phyloP scores from a whole-genome alignment of 2,113 vertebrate genomes.

The Xenopus laevis region DNA sequence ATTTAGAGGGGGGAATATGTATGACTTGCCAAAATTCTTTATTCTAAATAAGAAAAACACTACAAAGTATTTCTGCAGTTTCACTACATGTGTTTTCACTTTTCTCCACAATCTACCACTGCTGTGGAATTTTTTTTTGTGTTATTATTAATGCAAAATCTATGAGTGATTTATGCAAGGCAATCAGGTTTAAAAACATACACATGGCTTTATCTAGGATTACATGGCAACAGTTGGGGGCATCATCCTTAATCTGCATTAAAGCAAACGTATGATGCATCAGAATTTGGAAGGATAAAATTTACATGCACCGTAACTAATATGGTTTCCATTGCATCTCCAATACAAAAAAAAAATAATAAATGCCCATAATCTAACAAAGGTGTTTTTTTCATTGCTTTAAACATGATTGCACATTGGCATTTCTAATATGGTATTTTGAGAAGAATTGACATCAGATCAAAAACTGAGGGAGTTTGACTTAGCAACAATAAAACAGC shows the following conservation, averaged over 20 bases:
- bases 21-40: too few species aligned
- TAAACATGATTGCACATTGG: background rate
- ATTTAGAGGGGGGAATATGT: too few species aligned
- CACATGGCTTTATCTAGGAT: too few species aligned
- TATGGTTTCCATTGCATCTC: too few species aligned
- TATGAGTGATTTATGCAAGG: background rate
- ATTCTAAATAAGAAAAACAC: background rate
- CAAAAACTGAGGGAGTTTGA: slow-evolving; percentile 22
- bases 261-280: too few species aligned
- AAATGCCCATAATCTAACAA: slow-evolving; percentile 5
- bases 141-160: background rate
- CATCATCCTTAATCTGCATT: too few species aligned
- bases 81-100: background rate
- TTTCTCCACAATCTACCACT: background rate
- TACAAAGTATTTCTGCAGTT: background rate
- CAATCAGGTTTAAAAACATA: too few species aligned
- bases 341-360: too few species aligned
- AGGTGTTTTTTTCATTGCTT: slow-evolving; percentile 5
- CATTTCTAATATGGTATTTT: slow-evolving; percentile 24
- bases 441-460: slow-evolving; percentile 5
- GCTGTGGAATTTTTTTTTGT: background rate
- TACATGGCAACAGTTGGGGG: too few species aligned
- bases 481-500: slow-evolving; percentile 28
- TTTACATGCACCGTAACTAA: too few species aligned
- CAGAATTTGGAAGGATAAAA: too few species aligned